A percentile compares a stretch with the other conserved stretches of the same genome.
Evolutionary conservation across 2,888 invertebrate genomes (phyloP).

Genomic region (Dromius quadrimaculatus): DNA sequence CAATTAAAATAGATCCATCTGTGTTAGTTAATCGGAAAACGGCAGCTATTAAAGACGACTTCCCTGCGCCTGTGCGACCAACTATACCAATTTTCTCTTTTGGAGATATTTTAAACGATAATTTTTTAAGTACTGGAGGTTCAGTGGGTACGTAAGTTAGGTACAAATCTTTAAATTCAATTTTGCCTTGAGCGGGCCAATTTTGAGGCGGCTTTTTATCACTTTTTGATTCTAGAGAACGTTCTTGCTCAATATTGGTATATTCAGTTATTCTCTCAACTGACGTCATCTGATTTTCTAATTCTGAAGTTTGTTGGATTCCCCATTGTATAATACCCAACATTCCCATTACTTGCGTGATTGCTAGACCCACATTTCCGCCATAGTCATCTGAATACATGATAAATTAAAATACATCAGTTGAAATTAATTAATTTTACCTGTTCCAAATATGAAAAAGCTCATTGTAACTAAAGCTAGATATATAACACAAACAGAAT

Average conservation of each 20-base stretch:
- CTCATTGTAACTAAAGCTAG: conserved; percentile 88
- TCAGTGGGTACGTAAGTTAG: conserved; percentile 78
- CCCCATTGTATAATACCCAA: conserved; percentile 77
- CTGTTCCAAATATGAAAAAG: conserved; percentile 78
- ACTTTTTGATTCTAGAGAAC: conserved; percentile 72
- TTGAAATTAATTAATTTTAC: conserved; percentile 61
- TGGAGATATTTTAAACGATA: conserved; percentile 73
- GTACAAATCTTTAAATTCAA: conserved; percentile 74
- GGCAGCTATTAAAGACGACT: conserved; percentile 77
- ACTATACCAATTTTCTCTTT: conserved; percentile 79
- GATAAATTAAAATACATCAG: neutral
- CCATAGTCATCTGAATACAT: conserved; percentile 72
- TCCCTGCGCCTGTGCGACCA: conserved; percentile 83
- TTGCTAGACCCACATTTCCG: conserved; percentile 82
- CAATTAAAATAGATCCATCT: conserved; percentile 81
- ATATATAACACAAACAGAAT: conserved; percentile 88
- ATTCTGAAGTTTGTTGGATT: conserved; percentile 87
- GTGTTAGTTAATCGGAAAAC: conserved; percentile 81
- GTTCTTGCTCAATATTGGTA: conserved; percentile 76
- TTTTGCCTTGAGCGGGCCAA: conserved; percentile 77
- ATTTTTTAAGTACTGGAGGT: conserved; percentile 77
- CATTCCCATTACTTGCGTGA: conserved; percentile 84
- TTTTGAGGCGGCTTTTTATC: conserved; percentile 75
- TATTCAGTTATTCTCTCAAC: conserved; percentile 90
- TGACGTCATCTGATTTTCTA: conserved; percentile 87